A percentile compares a stretch with the other conserved stretches of the same genome.
Evolutionary conservation across 2,797 vertebrate species (phyloP).

Genomic region (Brotula barbata): DNA sequence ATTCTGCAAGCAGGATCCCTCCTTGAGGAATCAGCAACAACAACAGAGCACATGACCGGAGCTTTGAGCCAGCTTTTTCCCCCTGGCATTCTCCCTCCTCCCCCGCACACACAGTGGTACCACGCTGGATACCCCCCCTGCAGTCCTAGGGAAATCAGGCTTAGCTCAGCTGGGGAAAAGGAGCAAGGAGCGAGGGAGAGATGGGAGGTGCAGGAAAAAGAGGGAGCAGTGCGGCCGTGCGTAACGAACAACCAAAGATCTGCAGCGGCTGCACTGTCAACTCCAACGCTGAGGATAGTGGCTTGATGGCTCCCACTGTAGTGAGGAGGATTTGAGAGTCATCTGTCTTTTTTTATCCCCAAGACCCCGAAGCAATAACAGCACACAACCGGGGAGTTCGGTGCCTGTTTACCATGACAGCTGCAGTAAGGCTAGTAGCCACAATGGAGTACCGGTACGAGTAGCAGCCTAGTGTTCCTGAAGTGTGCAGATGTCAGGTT

Average conservation of each 20-base stretch:
- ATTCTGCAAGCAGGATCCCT: constrained; percentile 64
- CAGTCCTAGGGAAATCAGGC: constrained; percentile 62
- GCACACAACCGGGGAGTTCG: constrained; percentile 37
- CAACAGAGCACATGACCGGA: constrained; percentile 71
- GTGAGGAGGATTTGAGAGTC: constrained; percentile 63
- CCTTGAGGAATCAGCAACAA: constrained; percentile 66
- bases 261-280: constrained; percentile 66
- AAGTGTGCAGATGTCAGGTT: constrained; percentile 60
- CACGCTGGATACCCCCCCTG: constrained; percentile 69
- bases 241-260: constrained; percentile 65
- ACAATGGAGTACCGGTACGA: constrained; percentile 46
- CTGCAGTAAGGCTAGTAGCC: constrained; percentile 67
- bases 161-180: constrained; percentile 60
- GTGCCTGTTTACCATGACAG: constrained; percentile 69
- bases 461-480: constrained; percentile 44
- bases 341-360: constrained; percentile 60
- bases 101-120: constrained; percentile 50
- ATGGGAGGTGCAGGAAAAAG: constrained; percentile 20
- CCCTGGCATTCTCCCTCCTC: constrained; percentile 54
- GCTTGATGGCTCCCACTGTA: constrained; percentile 60
- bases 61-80: constrained; percentile 67
- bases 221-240: constrained; percentile 52
- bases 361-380: constrained; percentile 51
- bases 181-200: constrained; percentile 18
- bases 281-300: constrained; percentile 53